Evolutionary conservation across 2,888 invertebrate species (phyloP), one percentile per base, ranked within the genome.

Genomic region (Heliconius charithonia): DNA sequence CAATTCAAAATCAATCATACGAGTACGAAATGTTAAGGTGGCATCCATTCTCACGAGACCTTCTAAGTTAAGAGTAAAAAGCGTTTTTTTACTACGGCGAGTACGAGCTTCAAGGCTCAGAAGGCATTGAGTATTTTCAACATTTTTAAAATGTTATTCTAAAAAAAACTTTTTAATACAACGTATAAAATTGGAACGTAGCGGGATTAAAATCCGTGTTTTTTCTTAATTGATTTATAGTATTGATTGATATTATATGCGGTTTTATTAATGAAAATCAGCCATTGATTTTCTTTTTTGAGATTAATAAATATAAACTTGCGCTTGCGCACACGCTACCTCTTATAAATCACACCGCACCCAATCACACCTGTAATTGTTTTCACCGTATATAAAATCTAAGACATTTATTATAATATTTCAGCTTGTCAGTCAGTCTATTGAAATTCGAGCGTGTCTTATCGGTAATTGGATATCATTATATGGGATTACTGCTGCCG

Each of bases 381-480:
- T 93, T 91, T 91, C 89, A 89, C 84, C 87, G 85, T 84, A 85
- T 87, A 89, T 90, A 87, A 90, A 92, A 91, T 90, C 89, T 91
- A 86, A 89, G 91, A 91, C 91, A 93, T 92, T 93, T 92, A 92
- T 92, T 91, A 92, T 91, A 91, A 92, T 92, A 92, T 89, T 92
- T 93, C 91, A 90, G 90, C 90, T 89, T 93, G 93, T 93, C 93
- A 92, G 92, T 89, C 87, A 81, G 88, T 92, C 93, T 89, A 93
- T 94, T 92, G 92, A 91, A 93, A 93, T 88, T 90, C 92, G 93
- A 91, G 93, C 94, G 93, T 93, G 89, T 89, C 93, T 91, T 91
- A 94, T 94, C 90, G 89, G 84, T 93, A 93, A 94, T 94, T 93
- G 92, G 90, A 90, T 90, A 92, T 91, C 90, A 93, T 91, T 90